Conservation (phyloP, 1,140 invertebrate species). For the Lucilia cuprina region DNA sequence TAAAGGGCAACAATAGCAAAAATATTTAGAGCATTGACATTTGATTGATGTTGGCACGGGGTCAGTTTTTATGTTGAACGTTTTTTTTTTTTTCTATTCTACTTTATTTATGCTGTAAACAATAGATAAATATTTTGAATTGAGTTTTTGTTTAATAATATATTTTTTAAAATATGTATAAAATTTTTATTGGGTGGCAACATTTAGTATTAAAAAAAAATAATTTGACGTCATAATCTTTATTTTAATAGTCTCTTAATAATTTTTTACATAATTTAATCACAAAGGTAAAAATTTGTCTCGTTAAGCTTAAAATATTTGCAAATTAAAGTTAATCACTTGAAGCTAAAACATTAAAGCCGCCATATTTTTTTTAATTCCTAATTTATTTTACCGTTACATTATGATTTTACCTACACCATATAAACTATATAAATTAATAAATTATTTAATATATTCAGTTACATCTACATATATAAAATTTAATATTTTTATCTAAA, state of each 20-base stretch:
- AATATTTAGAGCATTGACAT: conserved; percentile 44
- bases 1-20: conserved; percentile 38
- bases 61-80: conserved; percentile 15
- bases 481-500: no score
- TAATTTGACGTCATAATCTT: background rate
- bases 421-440: no score
- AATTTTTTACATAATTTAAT: background rate
- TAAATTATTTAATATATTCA: no score
- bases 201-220: no score
- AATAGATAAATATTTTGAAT: background rate
- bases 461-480: no score
- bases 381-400: no score
- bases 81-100: background rate
- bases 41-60: conserved; percentile 34
- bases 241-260: background rate
- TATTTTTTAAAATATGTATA: background rate
- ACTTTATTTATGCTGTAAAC: background rate
- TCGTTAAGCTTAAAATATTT: background rate
- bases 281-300: background rate
- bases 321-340: background rate
- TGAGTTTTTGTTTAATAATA: background rate
- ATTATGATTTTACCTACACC: no score
- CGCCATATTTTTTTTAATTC: no score
- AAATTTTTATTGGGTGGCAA: background rate
- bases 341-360: no score